These are phyloP conservation scores for Phaethornis superciliosus DNA, from an alignment of 2,113 vertebrate species.

Conservation along the genomic window DNA sequence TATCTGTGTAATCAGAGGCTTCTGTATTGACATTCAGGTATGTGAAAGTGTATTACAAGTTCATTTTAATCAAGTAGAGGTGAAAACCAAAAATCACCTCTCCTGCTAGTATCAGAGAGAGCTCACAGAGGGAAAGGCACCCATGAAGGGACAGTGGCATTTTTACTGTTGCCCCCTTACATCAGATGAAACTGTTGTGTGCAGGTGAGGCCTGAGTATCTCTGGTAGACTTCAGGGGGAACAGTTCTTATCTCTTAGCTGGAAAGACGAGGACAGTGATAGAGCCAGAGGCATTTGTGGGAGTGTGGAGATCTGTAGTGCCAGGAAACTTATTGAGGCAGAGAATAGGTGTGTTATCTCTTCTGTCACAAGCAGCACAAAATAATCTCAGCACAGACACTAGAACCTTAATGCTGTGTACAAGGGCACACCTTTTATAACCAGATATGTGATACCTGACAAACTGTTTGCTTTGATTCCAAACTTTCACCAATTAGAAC, in stretches of 20 bases:
- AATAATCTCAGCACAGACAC: background rate
- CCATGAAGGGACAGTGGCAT: accelerated
- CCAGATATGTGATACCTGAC: background rate
- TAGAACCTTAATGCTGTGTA: background rate
- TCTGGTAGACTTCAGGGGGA: background rate
- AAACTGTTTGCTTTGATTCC: background rate
- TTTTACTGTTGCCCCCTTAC: background rate
- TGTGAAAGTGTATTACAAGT: background rate
- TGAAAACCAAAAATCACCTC: background rate
- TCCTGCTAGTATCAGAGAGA: background rate
- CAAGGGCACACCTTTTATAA: background rate
- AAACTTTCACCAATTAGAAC: background rate
- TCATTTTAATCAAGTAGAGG: background rate
- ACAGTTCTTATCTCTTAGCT: background rate
- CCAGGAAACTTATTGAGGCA: background rate
- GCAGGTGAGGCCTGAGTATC: background rate
- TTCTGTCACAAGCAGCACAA: background rate
- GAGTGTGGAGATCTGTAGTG: background rate
- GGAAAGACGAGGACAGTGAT: background rate
- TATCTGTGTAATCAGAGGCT: background rate
- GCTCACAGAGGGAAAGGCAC: background rate
- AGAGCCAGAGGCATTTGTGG: background rate
- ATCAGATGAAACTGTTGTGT: background rate
- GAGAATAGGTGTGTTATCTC: background rate
- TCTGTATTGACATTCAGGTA: background rate